phyloP scores from a whole-genome alignment of 2,888 invertebrate species.

The Myopa tessellatipennis region DNA sequence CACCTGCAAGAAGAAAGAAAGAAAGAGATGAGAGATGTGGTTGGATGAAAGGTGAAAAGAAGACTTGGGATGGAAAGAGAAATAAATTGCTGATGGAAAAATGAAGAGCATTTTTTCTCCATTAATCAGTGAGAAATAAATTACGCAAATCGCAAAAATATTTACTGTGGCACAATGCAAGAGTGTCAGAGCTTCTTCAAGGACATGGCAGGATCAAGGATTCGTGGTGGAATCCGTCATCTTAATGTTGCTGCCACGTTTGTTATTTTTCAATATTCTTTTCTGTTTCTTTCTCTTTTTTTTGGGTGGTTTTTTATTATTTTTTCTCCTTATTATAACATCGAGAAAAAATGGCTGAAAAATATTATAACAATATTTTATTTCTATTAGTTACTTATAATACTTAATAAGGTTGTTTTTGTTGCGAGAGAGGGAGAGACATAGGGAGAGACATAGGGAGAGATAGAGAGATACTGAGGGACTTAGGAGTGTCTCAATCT shows the following conservation, averaged over 20 bases:
- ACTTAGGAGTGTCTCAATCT: no score
- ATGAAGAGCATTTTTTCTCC: not conserved
- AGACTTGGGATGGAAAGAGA: constrained; percentile 1
- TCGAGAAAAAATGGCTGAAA: not conserved
- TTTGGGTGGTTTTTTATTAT: constrained; percentile 27
- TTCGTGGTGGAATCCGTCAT: constrained; percentile 37
- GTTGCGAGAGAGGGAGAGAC: no score
- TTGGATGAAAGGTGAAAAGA: constrained; percentile 41
- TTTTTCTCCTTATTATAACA: constrained; percentile 11
- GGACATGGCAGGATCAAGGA: constrained; percentile 5
- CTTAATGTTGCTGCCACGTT: not conserved
- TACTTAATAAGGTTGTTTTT: no score
- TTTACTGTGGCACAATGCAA: constrained; percentile 10
- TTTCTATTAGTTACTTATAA: no score
- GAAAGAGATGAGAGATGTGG: constrained; percentile 41
- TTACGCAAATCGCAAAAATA: constrained; percentile 23
- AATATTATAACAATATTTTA: no score
- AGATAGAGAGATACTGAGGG: no score
- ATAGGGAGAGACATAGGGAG: no score
- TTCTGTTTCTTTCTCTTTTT: not conserved
- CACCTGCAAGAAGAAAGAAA: constrained; percentile 67
- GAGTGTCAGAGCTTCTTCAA: not conserved
- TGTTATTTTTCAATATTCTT: constrained; percentile 17
- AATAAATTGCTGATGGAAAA: constrained; percentile 37
- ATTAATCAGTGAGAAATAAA: not conserved